Evolutionary conservation across 2,113 vertebrate species (phyloP).

Genomic region (Notothenia coriiceps): DNA sequence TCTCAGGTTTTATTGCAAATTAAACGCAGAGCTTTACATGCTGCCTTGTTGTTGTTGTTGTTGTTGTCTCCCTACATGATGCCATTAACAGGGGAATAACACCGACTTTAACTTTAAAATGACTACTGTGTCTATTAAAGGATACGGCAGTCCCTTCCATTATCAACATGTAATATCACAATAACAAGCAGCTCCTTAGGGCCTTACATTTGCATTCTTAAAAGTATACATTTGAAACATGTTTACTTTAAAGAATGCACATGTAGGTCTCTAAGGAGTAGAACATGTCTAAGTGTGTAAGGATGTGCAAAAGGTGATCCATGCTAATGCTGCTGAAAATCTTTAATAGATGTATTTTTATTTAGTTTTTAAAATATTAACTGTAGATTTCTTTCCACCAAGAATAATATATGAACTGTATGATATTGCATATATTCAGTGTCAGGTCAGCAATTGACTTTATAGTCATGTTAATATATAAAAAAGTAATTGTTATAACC

Average conservation of each 20-base stretch:
- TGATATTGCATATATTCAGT: slow-evolving; percentile 35
- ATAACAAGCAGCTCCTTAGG: slow-evolving; percentile 23
- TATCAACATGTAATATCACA: slow-evolving; percentile 34
- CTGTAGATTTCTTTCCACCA: background rate
- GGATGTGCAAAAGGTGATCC: background rate
- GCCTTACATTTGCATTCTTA: background rate
- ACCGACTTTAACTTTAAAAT: slow-evolving; percentile 49
- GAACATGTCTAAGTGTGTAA: background rate
- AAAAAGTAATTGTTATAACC: background rate
- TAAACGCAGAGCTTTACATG: slow-evolving; percentile 58
- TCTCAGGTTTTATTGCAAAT: slow-evolving; percentile 20
- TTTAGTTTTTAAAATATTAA: background rate
- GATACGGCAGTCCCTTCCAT: background rate
- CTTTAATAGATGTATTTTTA: background rate
- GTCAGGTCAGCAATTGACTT: slow-evolving; percentile 2
- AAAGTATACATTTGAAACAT: background rate
- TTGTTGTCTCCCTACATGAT: slow-evolving; percentile 39
- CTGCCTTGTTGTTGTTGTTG: slow-evolving; percentile 31
- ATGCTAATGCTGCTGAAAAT: background rate
- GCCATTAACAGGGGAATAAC: slow-evolving; percentile 64
- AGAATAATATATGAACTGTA: background rate
- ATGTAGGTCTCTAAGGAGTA: background rate
- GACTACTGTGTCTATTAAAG: background rate
- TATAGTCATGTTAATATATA: slow-evolving; percentile 8
- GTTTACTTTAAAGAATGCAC: background rate